Evolutionary conservation across 2,113 vertebrate species (phyloP).

Genomic region (Isichthys henryi): DNA sequence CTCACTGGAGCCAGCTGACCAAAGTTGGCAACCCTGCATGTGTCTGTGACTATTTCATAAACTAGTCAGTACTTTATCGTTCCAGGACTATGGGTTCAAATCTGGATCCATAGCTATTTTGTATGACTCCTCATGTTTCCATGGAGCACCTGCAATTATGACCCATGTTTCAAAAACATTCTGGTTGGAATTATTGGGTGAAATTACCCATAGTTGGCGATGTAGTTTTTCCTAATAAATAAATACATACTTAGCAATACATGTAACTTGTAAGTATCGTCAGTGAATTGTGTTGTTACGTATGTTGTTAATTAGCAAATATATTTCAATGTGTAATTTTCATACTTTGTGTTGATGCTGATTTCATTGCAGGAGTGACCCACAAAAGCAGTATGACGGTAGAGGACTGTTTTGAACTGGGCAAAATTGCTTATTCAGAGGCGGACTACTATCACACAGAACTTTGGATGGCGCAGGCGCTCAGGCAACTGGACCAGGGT

Average conservation of each 20-base stretch:
- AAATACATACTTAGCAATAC: not conserved
- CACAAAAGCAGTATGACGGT: conserved; percentile 81
- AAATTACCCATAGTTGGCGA: not conserved
- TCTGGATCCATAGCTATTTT: not conserved
- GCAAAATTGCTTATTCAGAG: conserved; percentile 87
- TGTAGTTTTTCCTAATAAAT: not conserved
- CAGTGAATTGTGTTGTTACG: no score
- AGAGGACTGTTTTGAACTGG: conserved; percentile 93
- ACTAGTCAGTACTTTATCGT: not conserved
- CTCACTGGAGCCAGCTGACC: not conserved
- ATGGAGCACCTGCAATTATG: not conserved
- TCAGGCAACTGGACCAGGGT: conserved; percentile 79
- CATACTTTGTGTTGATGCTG: not conserved
- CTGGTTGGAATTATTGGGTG: not conserved
- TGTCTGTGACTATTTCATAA: not conserved
- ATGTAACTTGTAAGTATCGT: not conserved
- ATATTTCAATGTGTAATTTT: not conserved
- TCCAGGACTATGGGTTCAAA: not conserved
- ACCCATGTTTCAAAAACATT: not conserved
- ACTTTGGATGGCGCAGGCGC: conserved; percentile 93
- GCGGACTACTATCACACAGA: conserved; percentile 95
- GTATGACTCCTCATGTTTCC: not conserved
- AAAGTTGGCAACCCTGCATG: not conserved
- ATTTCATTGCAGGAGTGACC: conserved; percentile 67
- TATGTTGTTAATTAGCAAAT: no score